phyloP scores from a whole-genome alignment of 2,797 vertebrate species.

The Hypotaenidia okinawae region DNA sequence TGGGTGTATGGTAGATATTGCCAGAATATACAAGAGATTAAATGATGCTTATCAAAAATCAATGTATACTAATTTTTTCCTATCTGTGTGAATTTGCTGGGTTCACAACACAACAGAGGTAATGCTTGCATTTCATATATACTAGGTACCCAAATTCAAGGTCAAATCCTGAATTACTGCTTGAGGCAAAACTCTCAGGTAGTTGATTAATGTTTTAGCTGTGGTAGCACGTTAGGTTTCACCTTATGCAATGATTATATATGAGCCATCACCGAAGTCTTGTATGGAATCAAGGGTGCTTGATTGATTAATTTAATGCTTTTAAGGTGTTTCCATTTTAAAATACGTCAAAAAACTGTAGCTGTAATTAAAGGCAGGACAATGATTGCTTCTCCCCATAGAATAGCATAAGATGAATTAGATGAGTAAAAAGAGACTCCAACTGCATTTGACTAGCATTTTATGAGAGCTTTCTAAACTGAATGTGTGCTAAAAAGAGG shows the following conservation, averaged over 20 bases:
- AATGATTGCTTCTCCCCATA: not conserved
- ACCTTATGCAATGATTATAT: slow-evolving; percentile 18
- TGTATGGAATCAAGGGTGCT: not conserved
- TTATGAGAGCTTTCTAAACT: not conserved
- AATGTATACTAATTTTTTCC: slow-evolving; percentile 35
- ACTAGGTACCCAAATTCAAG: slow-evolving; percentile 19
- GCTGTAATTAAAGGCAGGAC: slow-evolving; percentile 1
- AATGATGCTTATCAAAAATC: slow-evolving; percentile 52
- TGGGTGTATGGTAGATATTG: slow-evolving; percentile 27
- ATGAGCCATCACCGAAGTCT: not conserved
- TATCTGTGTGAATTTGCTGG: not conserved
- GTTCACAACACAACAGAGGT: not conserved
- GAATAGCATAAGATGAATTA: not conserved
- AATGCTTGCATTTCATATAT: not conserved
- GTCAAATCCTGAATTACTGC: slow-evolving; percentile 43
- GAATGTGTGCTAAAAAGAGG: not conserved
- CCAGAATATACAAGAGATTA: slow-evolving; percentile 50
- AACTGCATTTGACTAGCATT: not conserved
- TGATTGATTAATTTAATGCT: slow-evolving; percentile 12
- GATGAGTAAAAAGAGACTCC: not conserved
- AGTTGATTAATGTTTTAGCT: slow-evolving; percentile 42
- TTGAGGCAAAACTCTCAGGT: slow-evolving; percentile 14
- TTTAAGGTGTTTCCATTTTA: slow-evolving; percentile 26
- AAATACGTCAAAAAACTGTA: not conserved
- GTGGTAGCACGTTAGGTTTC: not conserved